Evolutionary conservation across 2,888 invertebrate species (phyloP), one percentile per base, ranked within the genome.

Genomic region (Barypeithes pellucidus): DNA sequence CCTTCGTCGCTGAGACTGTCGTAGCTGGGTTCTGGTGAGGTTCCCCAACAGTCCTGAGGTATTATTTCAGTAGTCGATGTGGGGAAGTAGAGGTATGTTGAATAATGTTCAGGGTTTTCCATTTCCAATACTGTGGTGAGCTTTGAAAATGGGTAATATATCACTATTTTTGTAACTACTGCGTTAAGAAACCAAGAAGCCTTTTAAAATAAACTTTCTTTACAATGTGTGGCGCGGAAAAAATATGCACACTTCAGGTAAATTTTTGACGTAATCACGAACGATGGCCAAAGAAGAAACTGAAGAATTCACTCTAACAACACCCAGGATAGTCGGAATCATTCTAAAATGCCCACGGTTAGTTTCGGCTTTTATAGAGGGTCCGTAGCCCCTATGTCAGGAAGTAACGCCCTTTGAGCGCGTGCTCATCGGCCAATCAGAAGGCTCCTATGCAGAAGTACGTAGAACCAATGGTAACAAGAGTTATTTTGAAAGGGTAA

Each of bases 51-150:
- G 33, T 75, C 75, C 54, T 73, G 73, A n/a, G 69, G 47, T 4
- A 67, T 4, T 3, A 18, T 12, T 22, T 67, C 72, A 12, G 66
- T 8, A 9, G 70, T 66, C 12, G 67, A 14, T 0, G 71, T 45
- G 3, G 69, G 75, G 36, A 73, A 75, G 50, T 75, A 75, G 18
- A 75, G 50, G 41, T 67, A 75, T 12, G 73, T 43, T 8, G 70
- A 57, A 36, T 75, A 75, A 41, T 72, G 73, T 52, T 75, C 75
- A 39, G 75, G 75, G 61, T 75, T 75, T 69, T 75, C 75, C 75
- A 75, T 75, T 16, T 3, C 8, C 3, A 8, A 16, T 16, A 45
- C 16, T 24, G 5, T 24, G 24, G 2, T 24, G 24, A 9, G 29
- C 1, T 5, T 29, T 29, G 3, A 29, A 29, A 29, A 1, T 29